Conservation (phyloP, 1,140 invertebrate genomes). For the Spodoptera frugiperda region DNA sequence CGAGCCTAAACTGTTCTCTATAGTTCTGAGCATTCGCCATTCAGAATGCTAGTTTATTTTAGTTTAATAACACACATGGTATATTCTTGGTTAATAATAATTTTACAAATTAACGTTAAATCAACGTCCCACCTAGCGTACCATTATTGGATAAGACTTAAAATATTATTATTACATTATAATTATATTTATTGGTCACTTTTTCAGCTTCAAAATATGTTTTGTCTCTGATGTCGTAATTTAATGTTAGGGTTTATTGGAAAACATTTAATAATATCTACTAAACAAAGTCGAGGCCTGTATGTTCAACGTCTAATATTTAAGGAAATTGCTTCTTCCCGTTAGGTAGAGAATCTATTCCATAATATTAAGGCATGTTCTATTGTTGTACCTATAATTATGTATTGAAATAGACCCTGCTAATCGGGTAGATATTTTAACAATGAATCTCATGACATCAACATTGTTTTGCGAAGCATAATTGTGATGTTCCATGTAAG, state of each 20-base stretch:
- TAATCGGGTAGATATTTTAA: conserved; percentile 44
- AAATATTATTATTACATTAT: conserved; percentile 63
- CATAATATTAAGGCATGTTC: conserved; percentile 60
- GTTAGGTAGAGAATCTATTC: conserved; percentile 63
- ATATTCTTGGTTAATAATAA: conserved; percentile 55
- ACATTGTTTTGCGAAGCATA: conserved; percentile 84
- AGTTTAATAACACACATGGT: conserved; percentile 52
- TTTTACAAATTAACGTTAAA: conserved; percentile 54
- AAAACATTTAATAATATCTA: conserved; percentile 42
- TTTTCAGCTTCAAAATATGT: conserved; percentile 44
- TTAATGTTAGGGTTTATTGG: conserved; percentile 55
- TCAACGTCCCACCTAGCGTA: conserved; percentile 82
- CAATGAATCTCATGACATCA: conserved; percentile 69
- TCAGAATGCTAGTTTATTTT: conserved; percentile 31
- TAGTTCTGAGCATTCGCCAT: neutral
- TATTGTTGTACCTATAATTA: conserved; percentile 57
- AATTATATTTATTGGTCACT: conserved; percentile 41
- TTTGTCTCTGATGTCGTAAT: conserved; percentile 51
- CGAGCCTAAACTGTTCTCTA: neutral
- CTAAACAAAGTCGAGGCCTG: conserved; percentile 48
- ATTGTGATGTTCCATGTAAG: conserved; percentile 85
- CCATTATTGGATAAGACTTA: conserved; percentile 75
- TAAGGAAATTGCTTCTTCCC: conserved; percentile 63
- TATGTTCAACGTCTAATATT: conserved; percentile 61
- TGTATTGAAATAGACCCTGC: conserved; percentile 49